Evolutionary conservation across 1,140 invertebrate genomes (phyloP).

Genomic region (Drosophila sp.): DNA sequence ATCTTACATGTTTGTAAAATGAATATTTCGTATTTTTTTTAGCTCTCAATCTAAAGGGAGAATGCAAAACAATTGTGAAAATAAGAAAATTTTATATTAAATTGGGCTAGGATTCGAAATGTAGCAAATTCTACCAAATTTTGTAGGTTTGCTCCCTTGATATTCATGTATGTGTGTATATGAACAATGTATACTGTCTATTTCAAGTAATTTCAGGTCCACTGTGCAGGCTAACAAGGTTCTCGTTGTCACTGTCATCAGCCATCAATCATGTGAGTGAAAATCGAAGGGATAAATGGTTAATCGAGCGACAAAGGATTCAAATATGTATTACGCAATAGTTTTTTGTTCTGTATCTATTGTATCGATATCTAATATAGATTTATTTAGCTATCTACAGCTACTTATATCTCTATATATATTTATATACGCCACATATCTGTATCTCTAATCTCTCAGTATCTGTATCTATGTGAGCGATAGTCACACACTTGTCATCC

Average conservation of each 20-base stretch:
- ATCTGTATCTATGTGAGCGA: neutral
- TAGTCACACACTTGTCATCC: constrained; percentile 17
- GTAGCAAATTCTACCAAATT: too few relatives aligned
- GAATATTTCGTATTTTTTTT: too few relatives aligned
- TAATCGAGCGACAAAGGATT: constrained; percentile 16
- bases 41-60: too few relatives aligned
- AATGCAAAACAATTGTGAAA: too few relatives aligned
- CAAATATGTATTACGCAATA: constrained; percentile 6
- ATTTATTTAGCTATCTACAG: neutral
- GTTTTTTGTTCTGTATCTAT: neutral
- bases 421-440: too few relatives aligned
- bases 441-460: neutral
- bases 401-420: neutral
- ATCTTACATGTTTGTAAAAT: too few relatives aligned
- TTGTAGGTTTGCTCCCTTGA: neutral
- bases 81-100: too few relatives aligned
- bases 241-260: constrained; percentile 31
- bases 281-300: constrained; percentile 41
- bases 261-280: constrained; percentile 41
- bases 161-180: too few relatives aligned
- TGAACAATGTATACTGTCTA: too few relatives aligned
- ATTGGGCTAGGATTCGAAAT: too few relatives aligned
- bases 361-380: neutral
- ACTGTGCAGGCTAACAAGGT: constrained; percentile 12
- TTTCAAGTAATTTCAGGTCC: neutral